Evolutionary conservation across 2,113 vertebrate species (phyloP), one percentile per base, ranked within the genome.

Genomic region (Charadrius vociferus): DNA sequence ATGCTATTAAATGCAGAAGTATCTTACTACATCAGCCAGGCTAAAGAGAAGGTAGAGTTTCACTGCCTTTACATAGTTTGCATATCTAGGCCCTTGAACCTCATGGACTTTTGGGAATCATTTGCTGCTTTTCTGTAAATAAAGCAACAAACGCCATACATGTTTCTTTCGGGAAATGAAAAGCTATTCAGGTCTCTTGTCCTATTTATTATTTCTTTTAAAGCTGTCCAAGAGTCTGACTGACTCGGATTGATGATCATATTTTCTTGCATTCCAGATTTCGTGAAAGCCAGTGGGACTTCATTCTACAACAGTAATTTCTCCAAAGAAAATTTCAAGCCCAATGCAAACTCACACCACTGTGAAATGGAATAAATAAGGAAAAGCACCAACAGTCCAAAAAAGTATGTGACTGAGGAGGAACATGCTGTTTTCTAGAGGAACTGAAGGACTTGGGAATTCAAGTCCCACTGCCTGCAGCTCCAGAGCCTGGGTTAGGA

Each of bases 161-260:
- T 5, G 27, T n/a, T 68, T 80, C 45, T 82, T 62, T 50, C 24
- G 26, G 47, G 55, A 83, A 71, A 86, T 32, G 7, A 75, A 88
- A 73, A 87, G 32, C 41, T 67, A 6, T 55, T 86, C 72, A 67
- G 32, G 30, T 77, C 36, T 88, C 58, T 47, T 41, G 17, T 50
- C 39, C 16, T 59, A n/a, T 30, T 78, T 47, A 12, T 41, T 62
- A 10, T 50, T 94, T 94, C 37, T 67, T 81, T 78, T 50, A n/a
- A 78, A 89, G 56, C 27, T 87, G 47, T 59, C 61, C 26, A 62
- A 45, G 62, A 52, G 37, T 58, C n/a, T 68, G 27, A 59, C 49
- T 50, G 41, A 41, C 61, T 88, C 68, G 53, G 39, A 94, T 72
- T 3, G 3, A 63, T 0, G 0, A 34, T 41, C 2, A 0, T 55